Percentiles rank a stretch among this genome's conserved stretches.
These are phyloP conservation scores for Galerucella nymphaeae DNA, from an alignment of 2,888 invertebrate genomes.

Conservation along the genomic window DNA sequence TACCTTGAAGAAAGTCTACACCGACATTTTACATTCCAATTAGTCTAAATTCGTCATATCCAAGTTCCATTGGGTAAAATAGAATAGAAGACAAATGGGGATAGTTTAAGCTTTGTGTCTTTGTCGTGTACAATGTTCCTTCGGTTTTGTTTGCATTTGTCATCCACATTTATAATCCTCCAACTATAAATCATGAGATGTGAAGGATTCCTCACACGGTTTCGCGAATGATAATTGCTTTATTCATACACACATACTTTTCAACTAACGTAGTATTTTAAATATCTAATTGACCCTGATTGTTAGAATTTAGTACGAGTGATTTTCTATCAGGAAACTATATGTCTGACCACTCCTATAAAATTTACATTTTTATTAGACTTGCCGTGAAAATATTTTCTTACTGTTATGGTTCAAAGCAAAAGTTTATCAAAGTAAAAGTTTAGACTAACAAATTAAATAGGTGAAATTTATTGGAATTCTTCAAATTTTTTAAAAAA, in stretches of 20 bases:
- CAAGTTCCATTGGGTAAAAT: too few relatives aligned
- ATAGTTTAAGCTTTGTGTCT: too few relatives aligned
- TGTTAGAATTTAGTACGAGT: constrained; percentile 13
- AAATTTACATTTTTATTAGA: constrained; percentile 20
- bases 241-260: background rate
- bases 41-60: too few relatives aligned
- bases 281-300: constrained; percentile 19
- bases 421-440: background rate
- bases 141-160: background rate
- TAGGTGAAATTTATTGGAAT: background rate
- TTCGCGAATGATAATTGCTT: background rate
- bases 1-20: too few relatives aligned
- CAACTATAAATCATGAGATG: background rate
- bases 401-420: background rate
- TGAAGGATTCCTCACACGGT: background rate
- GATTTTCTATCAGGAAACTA: constrained; percentile 20
- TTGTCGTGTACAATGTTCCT: too few relatives aligned
- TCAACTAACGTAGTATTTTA: constrained; percentile 5
- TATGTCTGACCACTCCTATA: constrained; percentile 14
- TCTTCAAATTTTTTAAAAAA: background rate
- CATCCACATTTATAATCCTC: background rate
- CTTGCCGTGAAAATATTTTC: constrained; percentile 4
- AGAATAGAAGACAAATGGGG: too few relatives aligned
- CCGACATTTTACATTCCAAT: too few relatives aligned
- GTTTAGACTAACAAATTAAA: background rate